Evolutionary conservation across 1,140 invertebrate genomes (phyloP).

Genomic region (Rhagoletis zephyria): DNA sequence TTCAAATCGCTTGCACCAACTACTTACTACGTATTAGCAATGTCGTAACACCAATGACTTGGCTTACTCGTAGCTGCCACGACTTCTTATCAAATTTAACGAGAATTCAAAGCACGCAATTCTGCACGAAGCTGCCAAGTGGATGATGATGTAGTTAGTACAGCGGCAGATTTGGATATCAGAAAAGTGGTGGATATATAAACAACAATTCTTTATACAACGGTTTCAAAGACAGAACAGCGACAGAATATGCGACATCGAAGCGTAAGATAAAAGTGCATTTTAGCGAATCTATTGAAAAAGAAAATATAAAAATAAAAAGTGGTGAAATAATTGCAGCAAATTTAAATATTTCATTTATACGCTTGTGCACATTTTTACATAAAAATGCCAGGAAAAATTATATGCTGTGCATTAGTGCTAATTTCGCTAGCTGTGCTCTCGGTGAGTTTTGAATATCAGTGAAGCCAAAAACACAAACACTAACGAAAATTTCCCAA

Average conservation of each 20-base stretch:
- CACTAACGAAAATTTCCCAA: neutral
- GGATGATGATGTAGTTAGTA: neutral
- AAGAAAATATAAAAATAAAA: neutral
- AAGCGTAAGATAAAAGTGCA: neutral
- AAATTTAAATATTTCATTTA: neutral
- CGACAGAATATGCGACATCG: neutral
- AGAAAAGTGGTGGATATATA: conserved; percentile 32
- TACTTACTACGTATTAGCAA: neutral
- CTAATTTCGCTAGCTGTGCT: neutral
- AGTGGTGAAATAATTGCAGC: neutral
- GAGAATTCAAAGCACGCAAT: conserved; percentile 47
- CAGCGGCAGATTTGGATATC: conserved; percentile 4
- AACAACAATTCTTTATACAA: neutral
- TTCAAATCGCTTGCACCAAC: neutral
- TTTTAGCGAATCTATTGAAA: neutral
- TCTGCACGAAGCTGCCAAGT: conserved; percentile 27
- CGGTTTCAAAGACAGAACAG: neutral
- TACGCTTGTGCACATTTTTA: neutral
- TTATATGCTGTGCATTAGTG: neutral
- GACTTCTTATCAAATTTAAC: conserved; percentile 32
- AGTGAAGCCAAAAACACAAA: neutral
- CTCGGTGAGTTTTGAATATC: conserved; percentile 13
- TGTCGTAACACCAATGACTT: neutral
- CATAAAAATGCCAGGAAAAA: conserved; percentile 17
- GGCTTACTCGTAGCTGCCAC: neutral